phyloP scores from a whole-genome alignment of 2,888 invertebrate species.

The Drosophila hamatofila region DNA sequence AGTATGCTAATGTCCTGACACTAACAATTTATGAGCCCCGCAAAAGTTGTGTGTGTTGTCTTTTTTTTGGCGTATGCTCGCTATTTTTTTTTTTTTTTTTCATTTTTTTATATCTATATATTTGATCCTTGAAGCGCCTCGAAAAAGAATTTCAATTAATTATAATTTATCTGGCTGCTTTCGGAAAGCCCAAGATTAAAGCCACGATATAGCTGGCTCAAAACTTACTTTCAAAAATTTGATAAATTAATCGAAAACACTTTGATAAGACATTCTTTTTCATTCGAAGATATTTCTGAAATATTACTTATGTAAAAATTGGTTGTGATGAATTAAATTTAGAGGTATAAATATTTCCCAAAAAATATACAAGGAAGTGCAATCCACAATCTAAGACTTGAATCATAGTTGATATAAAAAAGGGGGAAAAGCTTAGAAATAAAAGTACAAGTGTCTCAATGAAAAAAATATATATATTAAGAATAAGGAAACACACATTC shows the following conservation, averaged over 20 bases:
- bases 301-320: too few relatives aligned
- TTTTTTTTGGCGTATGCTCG: constrained; percentile 49
- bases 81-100: constrained; percentile 53
- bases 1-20: constrained; percentile 69
- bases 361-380: too few relatives aligned
- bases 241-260: background rate
- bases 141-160: constrained; percentile 83
- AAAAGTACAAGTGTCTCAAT: too few relatives aligned
- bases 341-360: too few relatives aligned
- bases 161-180: constrained; percentile 80
- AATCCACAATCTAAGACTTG: too few relatives aligned
- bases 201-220: background rate
- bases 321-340: too few relatives aligned
- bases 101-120: background rate
- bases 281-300: too few relatives aligned
- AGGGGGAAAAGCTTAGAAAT: too few relatives aligned
- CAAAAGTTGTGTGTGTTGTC: constrained; percentile 68
- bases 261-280: background rate
- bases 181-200: constrained; percentile 28
- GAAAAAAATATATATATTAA: too few relatives aligned
- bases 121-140: constrained; percentile 15
- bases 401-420: too few relatives aligned
- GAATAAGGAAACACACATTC: too few relatives aligned
- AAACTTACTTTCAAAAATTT: background rate
- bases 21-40: constrained; percentile 65